A percentile compares a stretch with the other conserved stretches of the same genome.
Evolutionary conservation across 2,113 vertebrate species (phyloP).

Genomic region (Parus major): DNA sequence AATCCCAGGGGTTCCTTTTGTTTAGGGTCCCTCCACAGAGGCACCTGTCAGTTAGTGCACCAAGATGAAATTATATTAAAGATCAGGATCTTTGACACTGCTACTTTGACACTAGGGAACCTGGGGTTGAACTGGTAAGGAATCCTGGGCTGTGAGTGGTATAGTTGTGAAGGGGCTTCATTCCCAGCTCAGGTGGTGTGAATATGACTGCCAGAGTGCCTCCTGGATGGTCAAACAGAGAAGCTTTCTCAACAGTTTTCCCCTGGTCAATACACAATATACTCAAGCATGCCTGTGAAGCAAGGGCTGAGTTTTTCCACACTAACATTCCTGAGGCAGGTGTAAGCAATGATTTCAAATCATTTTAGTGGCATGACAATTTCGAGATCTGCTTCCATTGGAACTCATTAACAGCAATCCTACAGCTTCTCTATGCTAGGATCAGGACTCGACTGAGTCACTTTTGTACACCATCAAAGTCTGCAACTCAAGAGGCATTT

Average conservation of each 20-base stretch:
- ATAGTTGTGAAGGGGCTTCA: background rate
- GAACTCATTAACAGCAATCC: background rate
- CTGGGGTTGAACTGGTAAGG: too few species aligned
- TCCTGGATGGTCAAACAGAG: background rate
- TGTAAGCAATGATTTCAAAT: background rate
- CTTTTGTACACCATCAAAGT: fast-evolving
- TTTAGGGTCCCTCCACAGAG: too few species aligned
- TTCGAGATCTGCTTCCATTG: background rate
- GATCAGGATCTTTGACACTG: too few species aligned
- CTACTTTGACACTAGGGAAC: fast-evolving
- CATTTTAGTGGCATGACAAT: too few species aligned
- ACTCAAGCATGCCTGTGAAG: background rate
- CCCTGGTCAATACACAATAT: fast-evolving
- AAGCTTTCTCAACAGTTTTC: too few species aligned
- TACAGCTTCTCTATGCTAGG: background rate
- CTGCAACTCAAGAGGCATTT: background rate
- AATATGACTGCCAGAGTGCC: background rate
- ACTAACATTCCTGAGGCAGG: fast-evolving
- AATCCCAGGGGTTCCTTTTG: background rate
- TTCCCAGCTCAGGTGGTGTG: fast-evolving
- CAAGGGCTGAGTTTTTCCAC: fast-evolving
- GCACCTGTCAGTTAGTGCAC: background rate
- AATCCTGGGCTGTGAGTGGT: background rate
- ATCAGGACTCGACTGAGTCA: background rate
- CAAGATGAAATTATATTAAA: too few species aligned